A percentile compares a stretch with the other conserved stretches of the same genome.
Evolutionary conservation across 2,888 invertebrate genomes (phyloP).

Genomic region (Tromatobia lineatoria): DNA sequence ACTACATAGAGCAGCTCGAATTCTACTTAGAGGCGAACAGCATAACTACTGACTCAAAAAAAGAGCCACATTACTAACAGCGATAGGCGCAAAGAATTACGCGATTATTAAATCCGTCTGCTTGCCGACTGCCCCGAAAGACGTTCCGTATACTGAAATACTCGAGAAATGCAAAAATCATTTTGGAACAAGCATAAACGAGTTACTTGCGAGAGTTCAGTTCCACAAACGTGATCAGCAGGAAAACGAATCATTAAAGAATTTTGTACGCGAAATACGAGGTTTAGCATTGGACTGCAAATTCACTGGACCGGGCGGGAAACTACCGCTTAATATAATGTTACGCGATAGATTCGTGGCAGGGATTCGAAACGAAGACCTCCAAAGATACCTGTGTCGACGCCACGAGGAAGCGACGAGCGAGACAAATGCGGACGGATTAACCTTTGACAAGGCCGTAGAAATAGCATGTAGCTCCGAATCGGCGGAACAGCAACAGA

Average conservation of each 20-base stretch:
- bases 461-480: constrained; percentile 44
- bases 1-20: constrained; percentile 44
- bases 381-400: constrained; percentile 58
- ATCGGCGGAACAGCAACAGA: constrained; percentile 42
- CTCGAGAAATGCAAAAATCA: constrained; percentile 51
- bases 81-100: constrained; percentile 48
- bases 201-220: constrained; percentile 42
- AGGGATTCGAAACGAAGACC: constrained; percentile 58
- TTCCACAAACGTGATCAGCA: constrained; percentile 56
- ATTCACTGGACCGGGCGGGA: constrained; percentile 37
- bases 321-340: constrained; percentile 54
- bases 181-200: constrained; percentile 49
- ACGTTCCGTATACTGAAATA: constrained; percentile 27
- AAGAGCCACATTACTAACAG: constrained; percentile 57
- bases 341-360: constrained; percentile 63
- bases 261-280: constrained; percentile 56
- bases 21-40: constrained; percentile 49
- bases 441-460: constrained; percentile 47
- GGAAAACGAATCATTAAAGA: constrained; percentile 51
- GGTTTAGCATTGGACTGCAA: constrained; percentile 58
- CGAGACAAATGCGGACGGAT: constrained; percentile 43
- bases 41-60: constrained; percentile 24
- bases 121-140: constrained; percentile 51
- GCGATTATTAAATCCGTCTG: constrained; percentile 56
- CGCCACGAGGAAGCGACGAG: constrained; percentile 50